Evolutionary conservation across 2,888 invertebrate genomes (phyloP).

Genomic region (Lamproptera curius): DNA sequence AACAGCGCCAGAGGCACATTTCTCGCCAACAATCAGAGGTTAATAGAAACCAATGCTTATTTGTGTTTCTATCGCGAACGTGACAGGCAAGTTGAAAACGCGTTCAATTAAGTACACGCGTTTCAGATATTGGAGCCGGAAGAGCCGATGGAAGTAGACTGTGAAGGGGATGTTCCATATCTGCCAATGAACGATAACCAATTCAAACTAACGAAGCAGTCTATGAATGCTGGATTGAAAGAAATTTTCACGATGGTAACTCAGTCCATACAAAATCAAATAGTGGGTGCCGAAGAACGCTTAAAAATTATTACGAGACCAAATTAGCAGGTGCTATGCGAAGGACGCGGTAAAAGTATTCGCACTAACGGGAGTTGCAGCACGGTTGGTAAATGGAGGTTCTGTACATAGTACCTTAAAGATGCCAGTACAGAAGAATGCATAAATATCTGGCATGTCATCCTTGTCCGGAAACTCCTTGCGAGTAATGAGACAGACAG

Average conservation of each 20-base stretch:
- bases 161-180: constrained; percentile 24
- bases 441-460: constrained; percentile 7
- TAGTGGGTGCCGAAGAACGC: constrained; percentile 15
- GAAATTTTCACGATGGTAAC: constrained; percentile 11
- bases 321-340: too few species aligned
- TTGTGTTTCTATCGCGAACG: too few species aligned
- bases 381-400: too few species aligned
- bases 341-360: constrained; percentile 28
- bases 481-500: constrained; percentile 19
- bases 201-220: constrained; percentile 16
- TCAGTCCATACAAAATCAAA: constrained; percentile 23
- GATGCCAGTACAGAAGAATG: constrained; percentile 16
- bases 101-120: too few species aligned
- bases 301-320: constrained; percentile 13
- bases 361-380: constrained; percentile 35
- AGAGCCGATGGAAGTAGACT: constrained; percentile 22
- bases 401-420: constrained; percentile 18
- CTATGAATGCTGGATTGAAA: constrained; percentile 7
- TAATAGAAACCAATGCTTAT: constrained; percentile 1
- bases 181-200: too few species aligned
- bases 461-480: constrained; percentile 16
- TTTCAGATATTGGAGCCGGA: constrained; percentile 19
- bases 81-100: not conserved
- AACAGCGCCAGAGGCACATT: constrained; percentile 15
- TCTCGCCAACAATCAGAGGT: constrained; percentile 3